Percentiles rank a stretch among this genome's conserved stretches.
Conservation (phyloP, 2,797 vertebrate genomes). For the Margarornis squamiger region DNA sequence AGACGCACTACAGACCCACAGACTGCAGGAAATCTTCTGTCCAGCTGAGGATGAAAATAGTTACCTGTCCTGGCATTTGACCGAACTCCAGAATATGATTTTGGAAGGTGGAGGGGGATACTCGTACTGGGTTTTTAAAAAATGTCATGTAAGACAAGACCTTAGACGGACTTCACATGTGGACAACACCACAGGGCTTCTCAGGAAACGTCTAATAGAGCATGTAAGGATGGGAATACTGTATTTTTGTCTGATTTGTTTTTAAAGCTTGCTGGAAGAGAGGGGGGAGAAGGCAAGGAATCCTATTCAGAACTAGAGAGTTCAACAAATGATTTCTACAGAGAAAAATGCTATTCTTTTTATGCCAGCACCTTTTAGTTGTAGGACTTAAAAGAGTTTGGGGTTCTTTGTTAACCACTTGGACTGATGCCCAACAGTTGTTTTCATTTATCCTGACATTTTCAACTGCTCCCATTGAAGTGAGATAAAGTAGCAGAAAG, state of each 20-base stretch:
- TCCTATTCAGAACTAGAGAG: neutral
- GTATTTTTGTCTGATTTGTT: neutral
- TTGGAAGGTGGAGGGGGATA: neutral
- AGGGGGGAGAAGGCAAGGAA: neutral
- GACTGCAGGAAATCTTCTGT: neutral
- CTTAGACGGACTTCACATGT: neutral
- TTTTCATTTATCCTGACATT: constrained; percentile 70
- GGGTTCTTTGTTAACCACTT: constrained; percentile 70
- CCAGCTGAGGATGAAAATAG: neutral
- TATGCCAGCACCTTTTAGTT: constrained; percentile 69
- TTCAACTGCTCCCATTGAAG: constrained; percentile 61
- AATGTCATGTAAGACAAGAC: neutral
- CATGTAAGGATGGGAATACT: neutral
- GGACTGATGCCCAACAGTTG: constrained; percentile 69
- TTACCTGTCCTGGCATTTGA: neutral
- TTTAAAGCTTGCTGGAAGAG: neutral
- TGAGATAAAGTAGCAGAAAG: constrained; percentile 71
- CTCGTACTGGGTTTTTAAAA: neutral
- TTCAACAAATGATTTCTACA: constrained; percentile 62
- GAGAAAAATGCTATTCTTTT: constrained; percentile 70
- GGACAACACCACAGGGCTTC: neutral
- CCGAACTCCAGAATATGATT: neutral
- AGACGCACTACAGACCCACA: neutral
- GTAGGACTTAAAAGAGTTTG: constrained; percentile 69
- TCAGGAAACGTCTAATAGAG: neutral